Percentiles rank a stretch among this genome's conserved stretches.
phyloP scores from a whole-genome alignment of 2,888 invertebrate species.

The Parnassius smintheus region DNA sequence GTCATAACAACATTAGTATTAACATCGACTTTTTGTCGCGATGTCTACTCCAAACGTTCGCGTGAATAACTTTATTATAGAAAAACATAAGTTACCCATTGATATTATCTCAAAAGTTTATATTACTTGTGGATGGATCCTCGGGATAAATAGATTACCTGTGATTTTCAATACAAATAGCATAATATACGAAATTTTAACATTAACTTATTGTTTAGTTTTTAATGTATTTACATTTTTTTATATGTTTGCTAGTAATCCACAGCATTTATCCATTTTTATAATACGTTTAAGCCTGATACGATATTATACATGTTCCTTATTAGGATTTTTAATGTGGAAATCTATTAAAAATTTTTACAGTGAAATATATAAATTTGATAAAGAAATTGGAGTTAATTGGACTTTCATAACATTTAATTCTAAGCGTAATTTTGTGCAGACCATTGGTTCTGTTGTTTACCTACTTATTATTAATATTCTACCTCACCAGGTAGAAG shows the following conservation, averaged over 20 bases:
- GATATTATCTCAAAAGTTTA: conserved; percentile 31
- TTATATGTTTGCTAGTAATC: not conserved
- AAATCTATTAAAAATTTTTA: conserved; percentile 30
- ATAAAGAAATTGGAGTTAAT: conserved; percentile 28
- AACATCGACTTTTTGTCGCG: conserved; percentile 1
- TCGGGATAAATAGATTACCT: conserved; percentile 33
- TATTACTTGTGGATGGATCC: conserved; percentile 24
- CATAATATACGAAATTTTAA: conserved; percentile 15
- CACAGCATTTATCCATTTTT: not conserved
- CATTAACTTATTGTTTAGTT: conserved; percentile 11
- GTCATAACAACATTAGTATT: not conserved
- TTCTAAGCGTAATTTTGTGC: conserved; percentile 9
- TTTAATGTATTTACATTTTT: conserved; percentile 14
- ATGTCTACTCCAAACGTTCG: conserved; percentile 28
- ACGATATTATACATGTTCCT: conserved; percentile 26
- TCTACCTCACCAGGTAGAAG: not conserved
- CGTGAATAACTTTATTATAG: conserved; percentile 27
- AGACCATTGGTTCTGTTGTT: not conserved
- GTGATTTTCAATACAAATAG: conserved; percentile 26
- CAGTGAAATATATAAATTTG: conserved; percentile 30
- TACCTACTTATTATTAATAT: conserved; percentile 8
- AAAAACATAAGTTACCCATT: conserved; percentile 17
- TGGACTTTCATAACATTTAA: not conserved
- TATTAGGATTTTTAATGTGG: conserved; percentile 24
- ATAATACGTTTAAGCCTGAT: conserved; percentile 4